phyloP scores from a whole-genome alignment of 2,797 vertebrate genomes.

The Zalophus californianus region DNA sequence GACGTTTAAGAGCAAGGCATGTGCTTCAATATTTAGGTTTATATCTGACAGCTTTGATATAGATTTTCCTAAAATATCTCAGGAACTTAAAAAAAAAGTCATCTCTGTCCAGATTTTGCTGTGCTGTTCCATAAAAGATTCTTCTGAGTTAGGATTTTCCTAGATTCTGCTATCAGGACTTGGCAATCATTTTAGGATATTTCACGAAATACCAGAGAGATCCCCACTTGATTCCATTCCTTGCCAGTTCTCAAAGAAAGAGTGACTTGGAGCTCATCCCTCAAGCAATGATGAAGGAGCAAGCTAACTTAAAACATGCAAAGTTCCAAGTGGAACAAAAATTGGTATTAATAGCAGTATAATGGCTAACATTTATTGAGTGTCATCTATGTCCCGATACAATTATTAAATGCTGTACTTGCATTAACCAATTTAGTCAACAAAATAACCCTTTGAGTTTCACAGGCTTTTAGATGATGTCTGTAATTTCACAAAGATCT shows the following conservation, averaged over 20 bases:
- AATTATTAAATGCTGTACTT: neutral
- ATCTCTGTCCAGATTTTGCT: constrained; percentile 71
- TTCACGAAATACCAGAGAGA: neutral
- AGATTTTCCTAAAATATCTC: constrained; percentile 79
- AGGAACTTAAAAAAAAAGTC: constrained; percentile 46
- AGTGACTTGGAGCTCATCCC: neutral
- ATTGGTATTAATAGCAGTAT: neutral
- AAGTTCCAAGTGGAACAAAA: neutral
- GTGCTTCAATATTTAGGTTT: constrained; percentile 64
- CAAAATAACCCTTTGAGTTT: neutral
- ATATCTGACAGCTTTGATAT: constrained; percentile 63
- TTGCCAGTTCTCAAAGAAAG: neutral
- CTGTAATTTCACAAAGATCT: neutral
- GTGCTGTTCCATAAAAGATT: constrained; percentile 62
- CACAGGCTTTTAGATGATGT: neutral
- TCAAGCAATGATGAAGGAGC: neutral
- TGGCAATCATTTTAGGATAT: neutral
- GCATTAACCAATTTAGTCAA: neutral
- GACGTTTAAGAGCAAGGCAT: constrained; percentile 70
- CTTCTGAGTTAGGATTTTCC: constrained; percentile 68
- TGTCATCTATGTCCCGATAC: neutral
- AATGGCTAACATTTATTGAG: neutral
- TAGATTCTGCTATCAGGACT: constrained; percentile 38
- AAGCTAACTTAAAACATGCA: neutral
- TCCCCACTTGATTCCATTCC: neutral